Percentiles rank a stretch among this genome's conserved stretches.
phyloP scores from a whole-genome alignment of 2,797 vertebrate species.

The Carcharodon carcharias region DNA sequence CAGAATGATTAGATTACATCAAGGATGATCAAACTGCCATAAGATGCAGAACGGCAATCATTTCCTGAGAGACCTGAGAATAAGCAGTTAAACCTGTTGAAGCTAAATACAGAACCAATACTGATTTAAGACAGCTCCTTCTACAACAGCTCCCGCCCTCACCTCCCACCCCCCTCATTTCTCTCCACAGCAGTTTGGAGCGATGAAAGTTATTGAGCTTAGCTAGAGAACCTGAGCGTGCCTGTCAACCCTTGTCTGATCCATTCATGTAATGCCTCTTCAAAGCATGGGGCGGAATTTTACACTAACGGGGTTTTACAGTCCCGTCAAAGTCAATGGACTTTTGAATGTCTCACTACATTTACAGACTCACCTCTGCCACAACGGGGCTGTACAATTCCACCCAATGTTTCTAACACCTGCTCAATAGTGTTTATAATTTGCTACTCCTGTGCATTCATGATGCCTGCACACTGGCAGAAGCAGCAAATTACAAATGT shows the following conservation, averaged over 20 bases:
- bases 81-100: background rate
- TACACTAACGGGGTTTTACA: too few relatives aligned
- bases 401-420: too few relatives aligned
- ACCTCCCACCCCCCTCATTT: background rate
- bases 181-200: background rate
- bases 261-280: background rate
- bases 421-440: background rate
- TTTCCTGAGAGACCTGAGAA: background rate
- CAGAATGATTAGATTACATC: background rate
- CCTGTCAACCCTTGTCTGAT: background rate
- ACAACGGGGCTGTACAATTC: too few relatives aligned
- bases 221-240: background rate
- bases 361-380: too few relatives aligned
- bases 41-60: background rate
- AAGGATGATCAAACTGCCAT: background rate
- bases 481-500: background rate
- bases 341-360: too few relatives aligned
- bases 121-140: background rate
- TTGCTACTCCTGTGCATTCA: background rate
- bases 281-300: background rate
- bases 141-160: background rate
- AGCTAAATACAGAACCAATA: background rate
- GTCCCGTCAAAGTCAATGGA: too few relatives aligned
- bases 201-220: background rate
- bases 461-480: background rate